Evolutionary conservation across 2,888 invertebrate genomes (phyloP).

Genomic region (Oconnorella tubifera): DNA sequence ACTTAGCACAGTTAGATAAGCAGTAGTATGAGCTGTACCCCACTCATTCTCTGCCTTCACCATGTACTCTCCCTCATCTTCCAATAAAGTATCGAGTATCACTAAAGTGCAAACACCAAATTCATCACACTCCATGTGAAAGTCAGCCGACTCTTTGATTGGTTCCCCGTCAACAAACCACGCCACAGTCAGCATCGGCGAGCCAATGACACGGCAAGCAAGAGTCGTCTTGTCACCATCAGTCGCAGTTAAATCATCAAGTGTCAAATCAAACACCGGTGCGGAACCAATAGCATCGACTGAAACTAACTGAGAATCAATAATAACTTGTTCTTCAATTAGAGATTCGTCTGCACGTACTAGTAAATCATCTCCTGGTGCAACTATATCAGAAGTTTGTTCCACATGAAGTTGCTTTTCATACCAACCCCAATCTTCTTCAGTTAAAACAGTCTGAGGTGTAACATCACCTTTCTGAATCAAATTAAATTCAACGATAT

Average conservation of each 20-base stretch:
- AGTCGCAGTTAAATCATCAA: conserved; percentile 37
- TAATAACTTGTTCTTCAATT: too few relatives aligned
- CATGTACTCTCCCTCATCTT: conserved; percentile 55
- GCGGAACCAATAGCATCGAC: too few relatives aligned
- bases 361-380: too few relatives aligned
- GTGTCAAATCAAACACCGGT: neutral
- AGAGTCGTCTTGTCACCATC: conserved; percentile 46
- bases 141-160: conserved; percentile 52
- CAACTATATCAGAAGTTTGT: too few relatives aligned
- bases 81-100: conserved; percentile 45
- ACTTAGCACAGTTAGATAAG: conserved; percentile 47
- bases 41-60: conserved; percentile 50
- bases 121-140: conserved; percentile 55
- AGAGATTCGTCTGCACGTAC: too few relatives aligned
- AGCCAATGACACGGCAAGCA: conserved; percentile 47
- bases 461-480: neutral
- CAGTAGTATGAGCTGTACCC: conserved; percentile 48
- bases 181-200: conserved; percentile 48
- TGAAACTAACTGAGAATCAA: too few relatives aligned
- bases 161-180: conserved; percentile 64
- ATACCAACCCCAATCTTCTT: neutral
- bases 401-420: neutral
- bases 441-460: neutral
- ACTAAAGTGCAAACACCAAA: conserved; percentile 66
- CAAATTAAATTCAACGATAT: neutral